phyloP scores from a whole-genome alignment of 2,888 invertebrate species.

The Isotomurus palustris region DNA sequence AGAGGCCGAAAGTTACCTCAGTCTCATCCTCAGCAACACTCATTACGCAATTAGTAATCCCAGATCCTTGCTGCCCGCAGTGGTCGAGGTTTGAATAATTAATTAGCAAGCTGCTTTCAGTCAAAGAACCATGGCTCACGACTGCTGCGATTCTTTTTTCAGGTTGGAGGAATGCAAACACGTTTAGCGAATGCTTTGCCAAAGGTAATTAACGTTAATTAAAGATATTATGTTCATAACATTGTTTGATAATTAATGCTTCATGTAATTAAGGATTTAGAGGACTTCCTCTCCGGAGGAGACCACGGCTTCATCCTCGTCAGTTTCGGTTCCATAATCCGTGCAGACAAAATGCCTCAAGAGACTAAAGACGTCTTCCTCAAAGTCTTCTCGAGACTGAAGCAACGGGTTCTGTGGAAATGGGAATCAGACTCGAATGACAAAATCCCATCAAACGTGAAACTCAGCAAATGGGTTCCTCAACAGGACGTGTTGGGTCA shows the following conservation, averaged over 20 bases:
- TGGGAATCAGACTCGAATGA: conserved; percentile 58
- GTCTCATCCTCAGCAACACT: conserved; percentile 41
- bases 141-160: too few species aligned
- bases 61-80: conserved; percentile 37
- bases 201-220: conserved; percentile 42
- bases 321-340: conserved; percentile 80
- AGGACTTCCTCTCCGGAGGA: conserved; percentile 48
- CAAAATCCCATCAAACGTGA: conserved; percentile 60
- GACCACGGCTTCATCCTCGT: conserved; percentile 71
- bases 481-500: conserved; percentile 68
- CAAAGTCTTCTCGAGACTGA: conserved; percentile 67
- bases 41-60: conserved; percentile 37
- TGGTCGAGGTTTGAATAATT: too few species aligned
- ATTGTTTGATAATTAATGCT: neutral
- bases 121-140: too few species aligned
- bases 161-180: conserved; percentile 47
- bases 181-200: conserved; percentile 39
- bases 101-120: too few species aligned
- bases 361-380: conserved; percentile 64
- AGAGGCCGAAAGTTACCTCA: conserved; percentile 38
- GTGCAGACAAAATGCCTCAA: conserved; percentile 74
- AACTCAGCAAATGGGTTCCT: conserved; percentile 63
- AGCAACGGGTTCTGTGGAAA: conserved; percentile 81
- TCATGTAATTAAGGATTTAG: conserved; percentile 17
- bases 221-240: neutral